Base-by-base conservation (phyloP, 2,888 invertebrate genomes). In the Tryphoninae sp. region DNA sequence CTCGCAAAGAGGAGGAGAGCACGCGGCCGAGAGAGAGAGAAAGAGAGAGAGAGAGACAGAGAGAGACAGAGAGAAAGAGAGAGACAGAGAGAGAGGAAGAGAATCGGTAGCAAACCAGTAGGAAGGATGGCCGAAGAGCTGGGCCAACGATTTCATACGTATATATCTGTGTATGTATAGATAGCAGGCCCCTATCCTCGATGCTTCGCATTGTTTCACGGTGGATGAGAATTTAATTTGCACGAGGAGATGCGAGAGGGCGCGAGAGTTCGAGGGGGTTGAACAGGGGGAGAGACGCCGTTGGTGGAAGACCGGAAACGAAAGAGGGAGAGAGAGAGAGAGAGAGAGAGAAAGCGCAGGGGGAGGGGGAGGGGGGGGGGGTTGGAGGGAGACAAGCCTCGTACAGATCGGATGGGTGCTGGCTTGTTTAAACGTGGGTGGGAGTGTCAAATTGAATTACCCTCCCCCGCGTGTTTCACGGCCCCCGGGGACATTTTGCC, bases 381-480 rank as follows among this genome's bases (percentile, higher is more conserved):
- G 82, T 62, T 55, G 53, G 76, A 82, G 77, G 80, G 74, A 78
- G 78, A 71, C 73, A 84, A 23, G 33, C 2, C 78, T 69, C 62
- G 75, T 59, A 81, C 75, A 69, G 83, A 77, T 87, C 85, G 86
- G 86, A 87, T 88, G 87, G 89, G 87, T 88, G 88, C 89, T 90
- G 88, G 87, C 89, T 90, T 90, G 90, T 90, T 90, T 90, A 90
- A 90, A 89, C 88, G 87, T 88, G 90, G 89, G 89, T 88, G 89
- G 90, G 90, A 90, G 91, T 91, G 91, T 92, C 91, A 92, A 92
- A 92, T 92, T 92, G 91, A 92, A 92, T 92, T 91, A 91, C 89
- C 90, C 88, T 88, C 89, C 84, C 86, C 81, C 78, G 80, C 79
- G 49, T 77, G 69, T 78, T 87, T 86, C 87, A 83, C 86, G 80